Evolutionary conservation across 2,888 invertebrate species (phyloP).

Genomic region (Eulithis testata): DNA sequence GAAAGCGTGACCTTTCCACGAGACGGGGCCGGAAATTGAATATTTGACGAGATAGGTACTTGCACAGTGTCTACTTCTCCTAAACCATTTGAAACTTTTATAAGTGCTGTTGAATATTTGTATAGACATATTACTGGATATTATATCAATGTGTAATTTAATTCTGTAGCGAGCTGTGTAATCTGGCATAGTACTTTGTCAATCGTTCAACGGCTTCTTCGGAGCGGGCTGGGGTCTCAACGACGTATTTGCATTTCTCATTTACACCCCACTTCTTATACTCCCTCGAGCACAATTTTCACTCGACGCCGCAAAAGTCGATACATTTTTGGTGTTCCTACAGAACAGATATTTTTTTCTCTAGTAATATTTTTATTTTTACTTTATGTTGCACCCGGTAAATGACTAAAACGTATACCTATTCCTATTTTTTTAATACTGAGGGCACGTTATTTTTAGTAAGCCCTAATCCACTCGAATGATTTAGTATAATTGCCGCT

Average conservation of each 20-base stretch:
- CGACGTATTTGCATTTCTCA: conserved; percentile 81
- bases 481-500: no score
- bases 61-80: conserved; percentile 40
- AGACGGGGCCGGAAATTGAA: conserved; percentile 65
- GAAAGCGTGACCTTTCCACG: conserved; percentile 60
- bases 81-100: conserved; percentile 46
- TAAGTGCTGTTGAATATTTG: not conserved
- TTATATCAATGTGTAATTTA: no score
- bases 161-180: conserved; percentile 48
- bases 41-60: conserved; percentile 57
- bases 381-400: no score
- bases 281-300: conserved; percentile 71
- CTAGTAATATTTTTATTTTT: no score
- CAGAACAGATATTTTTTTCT: conserved; percentile 28
- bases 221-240: conserved; percentile 62
- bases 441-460: no score
- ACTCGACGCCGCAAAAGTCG: conserved; percentile 56
- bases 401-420: no score
- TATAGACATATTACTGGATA: no score
- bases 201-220: conserved; percentile 73
- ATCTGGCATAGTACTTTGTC: conserved; percentile 72
- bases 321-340: conserved; percentile 55
- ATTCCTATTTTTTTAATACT: no score
- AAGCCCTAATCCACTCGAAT: no score
- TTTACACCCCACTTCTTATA: conserved; percentile 73